Percentiles rank a stretch among this genome's conserved stretches.
These are phyloP conservation scores for Lateolabrax maculatus DNA, from an alignment of 2,797 vertebrate genomes.

Conservation along the genomic window DNA sequence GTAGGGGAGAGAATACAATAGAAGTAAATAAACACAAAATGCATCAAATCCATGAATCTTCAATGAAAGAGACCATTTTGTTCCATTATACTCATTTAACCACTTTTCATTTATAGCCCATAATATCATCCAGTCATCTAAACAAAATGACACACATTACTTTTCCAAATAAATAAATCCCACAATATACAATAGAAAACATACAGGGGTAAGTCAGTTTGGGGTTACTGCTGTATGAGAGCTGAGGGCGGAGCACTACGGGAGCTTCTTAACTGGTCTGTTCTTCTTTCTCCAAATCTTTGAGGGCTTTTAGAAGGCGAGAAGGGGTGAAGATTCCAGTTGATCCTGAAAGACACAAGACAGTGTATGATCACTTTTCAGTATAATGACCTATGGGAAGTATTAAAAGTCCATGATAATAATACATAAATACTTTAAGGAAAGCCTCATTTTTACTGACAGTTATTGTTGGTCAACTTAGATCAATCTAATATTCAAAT, in stretches of 20 bases:
- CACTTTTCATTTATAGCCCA: not conserved
- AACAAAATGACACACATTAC: constrained; percentile 9
- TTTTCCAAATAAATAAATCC: constrained; percentile 1
- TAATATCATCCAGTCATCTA: constrained; percentile 23
- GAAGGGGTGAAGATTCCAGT: constrained; percentile 58
- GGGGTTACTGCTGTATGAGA: no score
- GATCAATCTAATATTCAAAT: no score
- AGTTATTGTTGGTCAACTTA: no score
- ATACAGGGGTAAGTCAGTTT: no score
- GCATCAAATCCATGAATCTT: not conserved
- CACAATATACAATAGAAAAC: constrained; percentile 18
- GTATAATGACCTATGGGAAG: not conserved
- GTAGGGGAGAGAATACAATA: not conserved
- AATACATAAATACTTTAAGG: not conserved
- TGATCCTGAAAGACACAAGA: constrained; percentile 68
- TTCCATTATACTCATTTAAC: not conserved
- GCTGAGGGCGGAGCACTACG: not conserved
- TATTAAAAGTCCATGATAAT: not conserved
- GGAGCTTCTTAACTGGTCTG: constrained; percentile 34
- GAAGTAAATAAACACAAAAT: not conserved
- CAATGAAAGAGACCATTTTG: not conserved
- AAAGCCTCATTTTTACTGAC: not conserved
- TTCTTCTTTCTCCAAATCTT: constrained; percentile 63
- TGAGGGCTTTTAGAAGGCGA: constrained; percentile 68
- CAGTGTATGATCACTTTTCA: not conserved